Evolutionary conservation across 2,113 vertebrate species (phyloP).

Genomic region (Amazona guildingii): DNA sequence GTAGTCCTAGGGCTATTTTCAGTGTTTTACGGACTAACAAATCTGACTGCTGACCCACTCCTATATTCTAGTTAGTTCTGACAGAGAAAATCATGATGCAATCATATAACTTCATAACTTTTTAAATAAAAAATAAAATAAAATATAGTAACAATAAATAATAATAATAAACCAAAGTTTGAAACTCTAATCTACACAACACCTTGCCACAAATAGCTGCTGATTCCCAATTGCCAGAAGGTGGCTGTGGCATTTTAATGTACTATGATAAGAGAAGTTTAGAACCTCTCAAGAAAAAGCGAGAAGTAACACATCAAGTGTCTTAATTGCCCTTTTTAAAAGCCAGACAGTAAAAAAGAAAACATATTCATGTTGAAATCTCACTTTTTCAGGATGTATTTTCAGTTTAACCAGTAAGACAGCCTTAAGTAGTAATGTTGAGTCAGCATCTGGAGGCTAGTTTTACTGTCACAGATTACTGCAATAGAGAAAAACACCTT

Average conservation of each 20-base stretch:
- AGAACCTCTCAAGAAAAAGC: background rate
- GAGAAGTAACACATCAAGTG: background rate
- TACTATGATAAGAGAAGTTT: background rate
- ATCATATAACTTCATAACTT: background rate
- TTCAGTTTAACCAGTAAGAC: background rate
- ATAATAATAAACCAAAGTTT: background rate
- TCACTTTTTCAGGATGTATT: background rate
- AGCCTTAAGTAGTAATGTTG: background rate
- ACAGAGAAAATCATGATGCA: constrained; percentile 40
- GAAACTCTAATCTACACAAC: background rate
- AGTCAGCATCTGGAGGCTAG: background rate
- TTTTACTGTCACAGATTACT: background rate
- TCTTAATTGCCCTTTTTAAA: background rate
- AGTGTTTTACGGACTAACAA: background rate
- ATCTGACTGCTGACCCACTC: constrained; percentile 1
- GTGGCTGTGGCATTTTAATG: background rate
- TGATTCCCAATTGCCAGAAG: background rate
- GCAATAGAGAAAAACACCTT: background rate
- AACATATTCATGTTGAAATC: background rate
- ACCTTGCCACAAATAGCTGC: background rate
- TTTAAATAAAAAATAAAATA: background rate
- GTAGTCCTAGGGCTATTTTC: background rate
- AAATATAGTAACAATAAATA: background rate
- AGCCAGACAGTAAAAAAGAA: background rate
- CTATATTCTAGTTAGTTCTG: constrained; percentile 15